Percentiles rank a stretch among this genome's conserved stretches.
phyloP scores from a whole-genome alignment of 2,888 invertebrate species.

The Tachina grossa region DNA sequence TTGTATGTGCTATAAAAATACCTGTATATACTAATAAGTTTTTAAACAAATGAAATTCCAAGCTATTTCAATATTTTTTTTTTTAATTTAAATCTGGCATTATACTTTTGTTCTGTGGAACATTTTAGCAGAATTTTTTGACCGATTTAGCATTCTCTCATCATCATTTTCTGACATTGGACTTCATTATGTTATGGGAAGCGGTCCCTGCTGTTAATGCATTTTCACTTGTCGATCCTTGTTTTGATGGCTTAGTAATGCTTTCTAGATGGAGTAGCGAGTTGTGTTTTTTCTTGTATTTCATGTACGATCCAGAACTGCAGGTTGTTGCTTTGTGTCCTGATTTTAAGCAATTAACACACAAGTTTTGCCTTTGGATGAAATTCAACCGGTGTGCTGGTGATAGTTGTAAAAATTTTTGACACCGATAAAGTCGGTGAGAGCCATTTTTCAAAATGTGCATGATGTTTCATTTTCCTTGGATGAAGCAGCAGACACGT shows the following conservation, averaged over 20 bases:
- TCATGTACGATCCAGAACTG: not conserved
- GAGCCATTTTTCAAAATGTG: not conserved
- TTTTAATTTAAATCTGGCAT: too few relatives aligned
- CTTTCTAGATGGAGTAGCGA: not conserved
- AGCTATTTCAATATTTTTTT: too few relatives aligned
- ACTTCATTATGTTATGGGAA: too few relatives aligned
- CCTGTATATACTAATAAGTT: too few relatives aligned
- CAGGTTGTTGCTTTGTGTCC: not conserved
- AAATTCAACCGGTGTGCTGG: not conserved
- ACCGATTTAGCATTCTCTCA: too few relatives aligned
- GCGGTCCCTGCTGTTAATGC: too few relatives aligned
- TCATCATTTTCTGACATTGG: too few relatives aligned
- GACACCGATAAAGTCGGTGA: not conserved
- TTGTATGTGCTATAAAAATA: too few relatives aligned
- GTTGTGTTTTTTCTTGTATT: not conserved
- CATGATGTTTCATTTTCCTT: not conserved
- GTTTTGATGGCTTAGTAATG: not conserved
- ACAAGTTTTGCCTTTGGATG: not conserved
- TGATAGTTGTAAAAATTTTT: not conserved
- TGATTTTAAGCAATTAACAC: not conserved
- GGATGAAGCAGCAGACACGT: not conserved
- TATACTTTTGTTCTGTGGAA: too few relatives aligned
- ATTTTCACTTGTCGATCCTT: not conserved
- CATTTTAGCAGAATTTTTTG: too few relatives aligned
- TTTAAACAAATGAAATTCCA: too few relatives aligned